A percentile compares a stretch with the other conserved stretches of the same genome.
Conservation (phyloP, 2,888 invertebrate genomes). For the Drosophila colorata region DNA sequence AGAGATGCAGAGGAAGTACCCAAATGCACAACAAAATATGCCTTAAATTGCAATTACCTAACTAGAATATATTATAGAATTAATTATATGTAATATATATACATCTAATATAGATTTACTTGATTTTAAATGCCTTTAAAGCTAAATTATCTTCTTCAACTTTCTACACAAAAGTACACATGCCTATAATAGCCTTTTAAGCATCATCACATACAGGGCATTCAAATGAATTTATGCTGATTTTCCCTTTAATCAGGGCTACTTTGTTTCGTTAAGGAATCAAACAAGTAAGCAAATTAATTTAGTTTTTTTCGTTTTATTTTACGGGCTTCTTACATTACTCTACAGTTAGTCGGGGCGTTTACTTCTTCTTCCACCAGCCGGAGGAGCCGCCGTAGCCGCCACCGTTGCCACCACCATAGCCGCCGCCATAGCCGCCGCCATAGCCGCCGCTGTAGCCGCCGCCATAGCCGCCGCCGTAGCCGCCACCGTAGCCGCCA, state of each 20-base stretch:
- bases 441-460: constrained; percentile 36
- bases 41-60: too few relatives aligned
- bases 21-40: too few relatives aligned
- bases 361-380: constrained; percentile 75
- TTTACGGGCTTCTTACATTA: constrained; percentile 17
- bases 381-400: constrained; percentile 48
- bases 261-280: constrained; percentile 17
- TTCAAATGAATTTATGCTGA: constrained; percentile 4
- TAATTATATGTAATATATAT: too few relatives aligned
- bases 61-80: too few relatives aligned
- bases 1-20: too few relatives aligned
- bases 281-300: constrained; percentile 26
- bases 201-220: not conserved
- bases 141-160: not conserved
- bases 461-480: constrained; percentile 26
- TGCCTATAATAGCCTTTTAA: not conserved
- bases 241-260: not conserved
- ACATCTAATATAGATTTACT: too few relatives aligned
- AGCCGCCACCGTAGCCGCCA: constrained; percentile 37
- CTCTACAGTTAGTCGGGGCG: constrained; percentile 9
- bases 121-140: too few relatives aligned
- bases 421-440: constrained; percentile 38
- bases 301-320: constrained; percentile 13
- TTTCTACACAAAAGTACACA: not conserved
- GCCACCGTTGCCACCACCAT: constrained; percentile 37